Conservation (phyloP, 2,888 invertebrate genomes). For the Cistogaster globosa region DNA sequence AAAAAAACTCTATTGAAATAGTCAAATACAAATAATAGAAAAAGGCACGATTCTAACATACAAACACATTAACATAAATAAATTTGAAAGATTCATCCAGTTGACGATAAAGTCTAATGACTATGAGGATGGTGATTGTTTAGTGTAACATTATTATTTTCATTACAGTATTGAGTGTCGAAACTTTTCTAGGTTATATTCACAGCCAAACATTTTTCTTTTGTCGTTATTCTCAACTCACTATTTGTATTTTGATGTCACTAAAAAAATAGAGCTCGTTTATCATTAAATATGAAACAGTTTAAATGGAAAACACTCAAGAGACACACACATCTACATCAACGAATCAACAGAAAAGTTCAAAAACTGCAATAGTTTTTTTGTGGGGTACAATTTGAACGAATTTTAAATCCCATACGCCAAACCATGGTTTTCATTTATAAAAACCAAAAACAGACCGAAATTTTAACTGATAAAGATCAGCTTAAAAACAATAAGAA, state of each 20-base stretch:
- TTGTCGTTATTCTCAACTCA: neutral
- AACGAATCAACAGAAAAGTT: neutral
- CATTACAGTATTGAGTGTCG: constrained; percentile 59
- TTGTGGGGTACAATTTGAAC: neutral
- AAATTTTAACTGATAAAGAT: no score
- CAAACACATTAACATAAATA: neutral
- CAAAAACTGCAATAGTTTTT: neutral
- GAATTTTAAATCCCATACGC: constrained; percentile 9
- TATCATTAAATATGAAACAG: constrained; percentile 70
- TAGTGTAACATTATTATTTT: constrained; percentile 31
- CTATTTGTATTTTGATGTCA: constrained; percentile 30
- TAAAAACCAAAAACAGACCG: neutral
- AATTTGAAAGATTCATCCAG: neutral
- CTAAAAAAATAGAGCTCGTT: constrained; percentile 48
- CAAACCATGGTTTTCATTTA: neutral
- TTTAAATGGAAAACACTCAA: constrained; percentile 58
- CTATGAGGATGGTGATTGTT: constrained; percentile 16
- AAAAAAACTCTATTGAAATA: constrained; percentile 24
- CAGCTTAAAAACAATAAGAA: no score
- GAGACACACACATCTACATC: constrained; percentile 10
- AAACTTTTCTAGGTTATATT: constrained; percentile 26
- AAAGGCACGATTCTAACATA: neutral
- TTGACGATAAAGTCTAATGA: constrained; percentile 18
- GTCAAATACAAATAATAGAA: constrained; percentile 20
- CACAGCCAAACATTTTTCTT: neutral